Conservation (phyloP, 2,888 invertebrate species). For the Chaitophorus viminalis region DNA sequence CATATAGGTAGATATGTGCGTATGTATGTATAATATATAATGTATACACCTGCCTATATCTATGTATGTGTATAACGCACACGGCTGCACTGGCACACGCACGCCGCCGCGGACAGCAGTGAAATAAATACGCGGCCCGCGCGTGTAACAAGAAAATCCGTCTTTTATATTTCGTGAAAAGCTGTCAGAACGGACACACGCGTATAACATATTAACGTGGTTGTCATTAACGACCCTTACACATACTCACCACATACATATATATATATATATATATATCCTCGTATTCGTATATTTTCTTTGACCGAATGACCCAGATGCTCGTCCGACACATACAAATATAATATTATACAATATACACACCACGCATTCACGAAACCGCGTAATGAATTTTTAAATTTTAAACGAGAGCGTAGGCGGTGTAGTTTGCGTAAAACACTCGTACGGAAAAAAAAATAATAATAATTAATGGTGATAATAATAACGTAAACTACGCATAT, state of each 20-base stretch:
- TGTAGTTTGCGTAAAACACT: background rate
- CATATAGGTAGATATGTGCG: background rate
- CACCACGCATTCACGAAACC: background rate
- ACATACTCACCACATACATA: background rate
- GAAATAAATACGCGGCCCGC: background rate
- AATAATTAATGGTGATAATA: background rate
- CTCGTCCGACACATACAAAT: background rate
- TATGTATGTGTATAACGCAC: background rate
- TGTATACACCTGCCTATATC: background rate
- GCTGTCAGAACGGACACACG: constrained; percentile 43
- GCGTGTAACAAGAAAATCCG: constrained; percentile 50
- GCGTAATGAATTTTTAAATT: constrained; percentile 49
- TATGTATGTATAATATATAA: no score
- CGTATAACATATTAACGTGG: constrained; percentile 6
- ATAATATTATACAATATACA: no score
- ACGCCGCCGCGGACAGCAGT: background rate
- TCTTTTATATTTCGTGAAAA: constrained; percentile 46
- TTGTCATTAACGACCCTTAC: constrained; percentile 40
- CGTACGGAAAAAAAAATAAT: background rate
- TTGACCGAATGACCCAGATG: constrained; percentile 51
- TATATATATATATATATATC: background rate
- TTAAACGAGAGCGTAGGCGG: constrained; percentile 1
- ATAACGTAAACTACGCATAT: no score
- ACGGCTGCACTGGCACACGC: background rate
- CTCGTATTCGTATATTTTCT: constrained; percentile 10